A percentile compares a stretch with the other conserved stretches of the same genome.
These are phyloP conservation scores for Temnothorax unifasciatus DNA, from an alignment of 2,888 invertebrate species.

Conservation along the genomic window DNA sequence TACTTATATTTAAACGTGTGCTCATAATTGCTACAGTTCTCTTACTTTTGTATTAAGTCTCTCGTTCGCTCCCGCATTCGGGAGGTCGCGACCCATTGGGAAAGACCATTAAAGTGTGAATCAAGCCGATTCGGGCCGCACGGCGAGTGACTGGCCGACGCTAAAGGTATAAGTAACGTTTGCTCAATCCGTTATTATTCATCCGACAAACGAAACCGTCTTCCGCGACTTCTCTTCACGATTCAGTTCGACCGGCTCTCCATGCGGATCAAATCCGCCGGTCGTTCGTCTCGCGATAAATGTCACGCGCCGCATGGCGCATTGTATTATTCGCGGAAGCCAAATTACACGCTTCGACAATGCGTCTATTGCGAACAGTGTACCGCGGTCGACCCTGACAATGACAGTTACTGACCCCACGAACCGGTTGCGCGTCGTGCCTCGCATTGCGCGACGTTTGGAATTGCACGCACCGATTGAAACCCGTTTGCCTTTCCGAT, in stretches of 20 bases:
- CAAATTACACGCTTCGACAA: constrained; percentile 34
- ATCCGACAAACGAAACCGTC: constrained; percentile 37
- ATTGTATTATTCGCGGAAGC: background rate
- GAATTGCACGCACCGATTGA: constrained; percentile 50
- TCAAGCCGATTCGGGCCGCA: constrained; percentile 26
- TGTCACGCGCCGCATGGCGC: no score
- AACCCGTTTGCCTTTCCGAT: constrained; percentile 50
- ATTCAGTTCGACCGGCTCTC: constrained; percentile 4
- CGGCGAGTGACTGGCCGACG: constrained; percentile 11
- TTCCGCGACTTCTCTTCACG: constrained; percentile 54
- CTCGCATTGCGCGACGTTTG: constrained; percentile 49
- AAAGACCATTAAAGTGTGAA: constrained; percentile 45
- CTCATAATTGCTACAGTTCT: background rate
- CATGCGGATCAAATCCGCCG: background rate
- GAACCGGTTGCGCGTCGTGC: constrained; percentile 59
- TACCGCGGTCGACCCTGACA: constrained; percentile 67
- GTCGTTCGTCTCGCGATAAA: background rate
- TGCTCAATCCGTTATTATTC: constrained; percentile 43
- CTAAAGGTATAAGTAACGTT: constrained; percentile 31
- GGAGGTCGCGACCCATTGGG: constrained; percentile 33
- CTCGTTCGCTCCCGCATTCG: background rate
- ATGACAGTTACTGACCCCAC: constrained; percentile 69
- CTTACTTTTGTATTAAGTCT: background rate
- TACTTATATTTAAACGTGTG: constrained; percentile 13
- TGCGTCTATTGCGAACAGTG: constrained; percentile 9